Conservation (phyloP, 2,888 invertebrate species). For the Lydus trimaculatus region DNA sequence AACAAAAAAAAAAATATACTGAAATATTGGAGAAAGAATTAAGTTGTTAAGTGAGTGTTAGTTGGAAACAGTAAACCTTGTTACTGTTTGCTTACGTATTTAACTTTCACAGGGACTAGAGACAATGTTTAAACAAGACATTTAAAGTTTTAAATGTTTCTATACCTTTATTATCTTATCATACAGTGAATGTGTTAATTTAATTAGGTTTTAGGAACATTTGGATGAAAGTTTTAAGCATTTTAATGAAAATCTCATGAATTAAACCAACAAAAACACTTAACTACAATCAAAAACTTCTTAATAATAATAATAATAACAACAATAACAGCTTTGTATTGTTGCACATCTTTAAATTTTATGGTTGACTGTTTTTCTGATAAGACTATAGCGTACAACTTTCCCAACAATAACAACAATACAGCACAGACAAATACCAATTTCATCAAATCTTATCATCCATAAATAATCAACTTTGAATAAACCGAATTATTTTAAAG, state of each 20-base stretch:
- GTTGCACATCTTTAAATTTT: not conserved
- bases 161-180: not conserved
- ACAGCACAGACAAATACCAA: not conserved
- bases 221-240: not conserved
- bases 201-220: not conserved
- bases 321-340: not conserved
- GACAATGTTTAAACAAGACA: conserved; percentile 3
- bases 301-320: not conserved
- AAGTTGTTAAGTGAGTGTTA: not conserved
- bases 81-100: not conserved
- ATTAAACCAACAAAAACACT: not conserved
- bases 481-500: not conserved
- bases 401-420: not conserved
- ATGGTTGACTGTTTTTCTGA: not conserved
- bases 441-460: not conserved
- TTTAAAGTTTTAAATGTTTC: not conserved
- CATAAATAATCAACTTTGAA: not conserved
- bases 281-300: not conserved
- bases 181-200: not conserved
- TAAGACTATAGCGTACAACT: not conserved
- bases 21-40: not conserved
- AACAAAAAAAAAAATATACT: not conserved
- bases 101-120: not conserved
- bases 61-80: not conserved
- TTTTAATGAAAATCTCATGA: not conserved